Conservation (phyloP, 2,888 invertebrate genomes). For the Magallana nippona region DNA sequence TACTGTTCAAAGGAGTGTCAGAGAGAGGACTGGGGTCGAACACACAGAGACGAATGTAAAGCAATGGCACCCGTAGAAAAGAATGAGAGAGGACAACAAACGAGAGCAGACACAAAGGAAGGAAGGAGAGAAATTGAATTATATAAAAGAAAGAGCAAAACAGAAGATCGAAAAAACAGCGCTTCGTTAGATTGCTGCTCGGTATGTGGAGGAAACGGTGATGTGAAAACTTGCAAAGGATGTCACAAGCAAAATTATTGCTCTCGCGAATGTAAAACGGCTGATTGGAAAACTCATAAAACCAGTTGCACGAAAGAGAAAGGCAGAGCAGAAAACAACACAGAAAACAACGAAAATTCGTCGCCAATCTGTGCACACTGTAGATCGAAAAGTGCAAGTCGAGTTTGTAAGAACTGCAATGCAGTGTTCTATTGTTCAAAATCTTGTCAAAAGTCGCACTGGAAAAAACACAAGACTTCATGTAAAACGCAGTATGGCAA, state of each 20-base stretch:
- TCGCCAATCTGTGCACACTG: neutral
- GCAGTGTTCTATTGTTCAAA: neutral
- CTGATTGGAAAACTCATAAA: constrained; percentile 9
- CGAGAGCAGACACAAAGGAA: too few species aligned
- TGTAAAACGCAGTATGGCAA: neutral
- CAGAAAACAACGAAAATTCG: neutral
- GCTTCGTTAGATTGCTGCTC: neutral
- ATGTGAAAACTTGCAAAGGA: neutral
- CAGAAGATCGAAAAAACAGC: neutral
- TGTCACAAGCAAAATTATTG: neutral
- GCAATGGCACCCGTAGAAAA: neutral
- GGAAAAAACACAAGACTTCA: neutral
- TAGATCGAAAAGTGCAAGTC: neutral
- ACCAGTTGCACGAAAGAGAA: neutral
- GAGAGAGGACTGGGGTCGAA: neutral
- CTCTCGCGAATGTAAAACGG: neutral
- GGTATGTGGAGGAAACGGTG: neutral
- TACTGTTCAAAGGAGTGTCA: constrained; percentile 11
- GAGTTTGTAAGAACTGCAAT: neutral
- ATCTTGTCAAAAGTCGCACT: neutral
- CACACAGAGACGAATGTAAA: neutral
- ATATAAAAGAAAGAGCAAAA: neutral
- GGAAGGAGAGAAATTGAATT: too few species aligned
- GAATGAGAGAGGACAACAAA: neutral
- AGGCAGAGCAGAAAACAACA: neutral